Base-by-base conservation (phyloP, 2,113 vertebrate genomes). In the Anolis sagrei region DNA sequence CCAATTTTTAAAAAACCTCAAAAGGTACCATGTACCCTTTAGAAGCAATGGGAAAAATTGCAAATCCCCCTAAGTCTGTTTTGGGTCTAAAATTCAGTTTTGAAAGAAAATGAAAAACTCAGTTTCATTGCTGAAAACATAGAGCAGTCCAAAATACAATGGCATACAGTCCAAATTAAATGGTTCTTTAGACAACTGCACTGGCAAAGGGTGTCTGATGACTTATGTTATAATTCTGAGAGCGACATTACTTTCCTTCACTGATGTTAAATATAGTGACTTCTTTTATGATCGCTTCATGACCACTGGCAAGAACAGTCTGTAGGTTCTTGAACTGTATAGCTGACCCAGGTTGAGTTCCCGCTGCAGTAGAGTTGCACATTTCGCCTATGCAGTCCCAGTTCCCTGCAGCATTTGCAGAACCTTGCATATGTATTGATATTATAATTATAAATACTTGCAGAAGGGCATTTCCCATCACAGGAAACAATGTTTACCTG, bases 401-500 rank as follows among this genome's bases (percentile, higher is more conserved):
- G 97, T 94, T 99, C 98, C 0, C 98, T 94, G 95, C 99, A 99
- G 95, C 99, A 99, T 94, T 99, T 99, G 94, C 99, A 99, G 95
- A 99, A 99, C 77, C 99, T 97, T 44, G 98, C 98, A 0, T 99
- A 99, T 0, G 97, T 97, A 95, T 99, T 99, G 95, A 99, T 98
- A 95, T 99, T 99, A 95, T 99, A 99, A 96, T 99, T 99, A 95
- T 99, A 99, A 94, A 99, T 99, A 94, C 98, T 99, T 91, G 99
- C 99, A 0, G 98, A 99, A 0, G 99, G 99, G 88, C 98, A 99
- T 92, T 99, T 98, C 21, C 99, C 99, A 0, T 99, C 99, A 34
- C 99, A 99, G 0, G 98, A 99, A 91, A 99, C 98, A 0, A 99
- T 98, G 93, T 99, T 99, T 87, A 99, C 98, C 99, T 99, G 92